Percentiles rank a stretch among this genome's conserved stretches.
These are phyloP conservation scores for Fregetta grallaria DNA, from an alignment of 2,113 vertebrate species.

Conservation along the genomic window DNA sequence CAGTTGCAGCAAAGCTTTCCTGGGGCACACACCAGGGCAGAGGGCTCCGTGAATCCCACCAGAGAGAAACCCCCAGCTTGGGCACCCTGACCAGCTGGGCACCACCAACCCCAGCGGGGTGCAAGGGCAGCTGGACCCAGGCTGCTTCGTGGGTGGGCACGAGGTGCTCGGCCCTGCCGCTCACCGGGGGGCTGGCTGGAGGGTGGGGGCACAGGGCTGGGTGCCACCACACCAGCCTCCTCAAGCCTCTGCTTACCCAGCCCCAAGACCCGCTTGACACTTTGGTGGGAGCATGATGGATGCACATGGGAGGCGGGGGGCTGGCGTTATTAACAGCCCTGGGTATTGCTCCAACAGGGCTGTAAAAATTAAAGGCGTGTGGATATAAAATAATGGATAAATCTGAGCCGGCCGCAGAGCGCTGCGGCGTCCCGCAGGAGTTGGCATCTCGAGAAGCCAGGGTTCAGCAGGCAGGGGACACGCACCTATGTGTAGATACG, in stretches of 20 bases:
- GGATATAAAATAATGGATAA: conserved; percentile 63
- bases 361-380: conserved; percentile 63
- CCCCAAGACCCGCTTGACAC: background rate
- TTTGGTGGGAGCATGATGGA: background rate
- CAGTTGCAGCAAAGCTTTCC: background rate
- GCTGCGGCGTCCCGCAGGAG: background rate
- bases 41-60: background rate
- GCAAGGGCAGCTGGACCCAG: background rate
- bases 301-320: background rate
- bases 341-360: conserved; percentile 34
- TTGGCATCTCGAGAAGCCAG: background rate
- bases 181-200: background rate
- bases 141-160: background rate
- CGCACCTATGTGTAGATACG: accelerated
- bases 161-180: background rate
- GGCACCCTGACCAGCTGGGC: background rate
- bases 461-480: accelerated
- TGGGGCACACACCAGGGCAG: background rate
- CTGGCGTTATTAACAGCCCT: conserved; percentile 13
- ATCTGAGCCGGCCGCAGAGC: background rate
- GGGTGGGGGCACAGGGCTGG: background rate
- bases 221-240: background rate
- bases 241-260: background rate
- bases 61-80: accelerated
- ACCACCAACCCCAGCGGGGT: background rate